Percentiles rank a stretch among this genome's conserved stretches.
These are phyloP conservation scores for Apocheima hispidaria DNA, from an alignment of 2,888 invertebrate species.

Conservation along the genomic window DNA sequence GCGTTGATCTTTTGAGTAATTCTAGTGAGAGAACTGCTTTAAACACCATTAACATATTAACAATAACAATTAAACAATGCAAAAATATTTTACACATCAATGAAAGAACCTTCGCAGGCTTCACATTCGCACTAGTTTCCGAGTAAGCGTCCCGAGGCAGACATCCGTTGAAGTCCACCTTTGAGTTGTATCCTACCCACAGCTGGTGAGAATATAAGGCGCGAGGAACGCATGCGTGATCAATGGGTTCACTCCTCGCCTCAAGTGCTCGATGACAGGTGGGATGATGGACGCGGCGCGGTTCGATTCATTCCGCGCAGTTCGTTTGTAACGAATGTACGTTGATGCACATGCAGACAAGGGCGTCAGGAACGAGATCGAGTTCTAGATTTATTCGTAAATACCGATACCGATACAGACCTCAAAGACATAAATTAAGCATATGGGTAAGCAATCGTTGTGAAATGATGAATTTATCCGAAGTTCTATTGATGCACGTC, in stretches of 20 bases:
- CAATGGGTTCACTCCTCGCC: conserved; percentile 18
- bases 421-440: too few species aligned
- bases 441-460: not conserved
- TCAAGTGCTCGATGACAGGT: not conserved
- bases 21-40: not conserved
- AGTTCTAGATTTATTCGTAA: not conserved
- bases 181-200: not conserved
- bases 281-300: conserved; percentile 17
- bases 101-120: conserved; percentile 7
- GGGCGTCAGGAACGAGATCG: conserved; percentile 6
- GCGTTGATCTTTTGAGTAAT: not conserved
- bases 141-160: conserved; percentile 5
- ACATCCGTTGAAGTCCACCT: conserved; percentile 13
- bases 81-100: conserved; percentile 9
- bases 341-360: conserved; percentile 27
- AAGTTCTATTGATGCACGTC: too few species aligned
- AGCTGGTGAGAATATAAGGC: conserved; percentile 4
- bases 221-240: conserved; percentile 16
- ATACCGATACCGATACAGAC: not conserved
- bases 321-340: conserved; percentile 2
- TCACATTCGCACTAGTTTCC: conserved; percentile 15
- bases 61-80: conserved; percentile 1
- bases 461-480: too few species aligned
- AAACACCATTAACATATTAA: not conserved
- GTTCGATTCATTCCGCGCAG: conserved; percentile 2